phyloP scores from a whole-genome alignment of 2,888 invertebrate genomes.

The Hydrotaea diabolus region DNA sequence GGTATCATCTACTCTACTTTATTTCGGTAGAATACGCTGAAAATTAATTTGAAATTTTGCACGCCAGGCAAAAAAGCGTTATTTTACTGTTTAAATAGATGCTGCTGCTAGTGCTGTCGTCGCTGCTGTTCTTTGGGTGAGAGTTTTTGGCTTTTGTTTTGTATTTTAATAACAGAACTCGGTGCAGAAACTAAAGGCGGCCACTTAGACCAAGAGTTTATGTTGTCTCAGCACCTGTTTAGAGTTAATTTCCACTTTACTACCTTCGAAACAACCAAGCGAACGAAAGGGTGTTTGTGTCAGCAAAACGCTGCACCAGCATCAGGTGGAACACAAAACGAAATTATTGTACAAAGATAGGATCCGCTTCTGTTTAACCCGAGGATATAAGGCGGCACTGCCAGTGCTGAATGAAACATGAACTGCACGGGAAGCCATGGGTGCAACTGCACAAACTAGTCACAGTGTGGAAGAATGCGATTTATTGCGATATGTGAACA shows the following conservation, averaged over 20 bases:
- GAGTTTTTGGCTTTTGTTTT: not conserved
- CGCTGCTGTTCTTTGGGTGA: conserved; percentile 28
- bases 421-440: not conserved
- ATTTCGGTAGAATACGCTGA: conserved; percentile 9
- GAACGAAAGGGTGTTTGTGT: not conserved
- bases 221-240: conserved; percentile 64
- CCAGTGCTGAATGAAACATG: conserved; percentile 23
- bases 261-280: conserved; percentile 46
- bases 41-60: conserved; percentile 59
- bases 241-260: conserved; percentile 61
- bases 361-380: conserved; percentile 56
- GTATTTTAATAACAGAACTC: conserved; percentile 13
- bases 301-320: not conserved
- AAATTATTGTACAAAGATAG: conserved; percentile 58
- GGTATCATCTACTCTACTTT: not conserved
- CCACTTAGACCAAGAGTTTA: conserved; percentile 59
- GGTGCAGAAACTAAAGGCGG: conserved; percentile 43
- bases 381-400: conserved; percentile 64
- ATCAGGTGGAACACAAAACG: conserved; percentile 57
- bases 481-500: too few relatives aligned
- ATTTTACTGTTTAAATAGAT: not conserved
- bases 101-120: not conserved
- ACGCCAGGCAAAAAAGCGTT: conserved; percentile 35
- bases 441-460: not conserved
- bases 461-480: not conserved